Base-by-base conservation (phyloP, 2,797 vertebrate species). In the Danio albolineatus region DNA sequence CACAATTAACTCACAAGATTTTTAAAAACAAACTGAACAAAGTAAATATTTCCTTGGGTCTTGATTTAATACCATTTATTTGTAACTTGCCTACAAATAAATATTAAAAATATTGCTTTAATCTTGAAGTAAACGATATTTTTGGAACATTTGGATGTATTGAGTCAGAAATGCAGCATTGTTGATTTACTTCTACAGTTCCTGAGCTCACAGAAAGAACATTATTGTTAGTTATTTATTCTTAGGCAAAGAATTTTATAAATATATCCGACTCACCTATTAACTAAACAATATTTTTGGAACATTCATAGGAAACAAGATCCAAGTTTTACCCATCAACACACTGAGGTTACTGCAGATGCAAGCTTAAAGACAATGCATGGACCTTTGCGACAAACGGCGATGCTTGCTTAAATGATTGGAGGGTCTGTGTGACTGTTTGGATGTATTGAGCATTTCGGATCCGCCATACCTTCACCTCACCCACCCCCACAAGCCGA, bases 401-500 rank as follows among this genome's bases (percentile, higher is more conserved):
- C 36, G 14, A 10, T n/a, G 65, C 6, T 49, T 57, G 39, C 8
- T 54, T 44, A 6, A 10, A 53, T 14, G 46, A 56, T 16, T n/a
- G 62, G 57, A 59, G 13, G 19, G 36, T 71, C 51, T 46, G 54
- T 36, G 56, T 39, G 14, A 21, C 16, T 51, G 10, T 54, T 36
- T 12, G 12, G 39, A 67, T 60, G 38, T 69, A 53, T 44, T 59
- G 70, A 78, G 89, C 86, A 88, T 82, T 88, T 88, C 89, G 83
- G 83, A 88, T 85, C 69, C 59, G 49, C 76, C 61, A 71, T 72
- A 72, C 73, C 73, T 60, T 39, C 89, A 88, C 73, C 85, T 92
- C 91, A 92, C 91, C 91, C 74, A 90, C 87, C 78, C 86, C 92
- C 91, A 92, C 91, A 81, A 87, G 88, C 91, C 91, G 91, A 92